A percentile compares a stretch with the other conserved stretches of the same genome.
These are phyloP conservation scores for Edolisoma coerulescens DNA, from an alignment of 2,113 vertebrate species.

Conservation along the genomic window DNA sequence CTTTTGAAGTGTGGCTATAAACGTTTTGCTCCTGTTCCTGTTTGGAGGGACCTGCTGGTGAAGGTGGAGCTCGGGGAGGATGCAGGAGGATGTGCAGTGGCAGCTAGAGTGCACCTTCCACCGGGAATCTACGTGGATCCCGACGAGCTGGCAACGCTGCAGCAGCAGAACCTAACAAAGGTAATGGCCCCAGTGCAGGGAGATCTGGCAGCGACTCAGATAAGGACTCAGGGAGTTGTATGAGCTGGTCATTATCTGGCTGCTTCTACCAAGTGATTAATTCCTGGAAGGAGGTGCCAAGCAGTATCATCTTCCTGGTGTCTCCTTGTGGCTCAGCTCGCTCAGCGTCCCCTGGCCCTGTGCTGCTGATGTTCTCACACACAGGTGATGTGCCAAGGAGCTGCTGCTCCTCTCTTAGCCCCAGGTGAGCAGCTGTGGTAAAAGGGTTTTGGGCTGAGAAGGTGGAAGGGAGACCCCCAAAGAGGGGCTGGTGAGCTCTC, in stretches of 20 bases:
- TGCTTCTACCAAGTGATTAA: no score
- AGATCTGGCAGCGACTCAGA: neutral
- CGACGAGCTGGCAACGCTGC: conserved; percentile 83
- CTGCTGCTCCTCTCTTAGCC: neutral
- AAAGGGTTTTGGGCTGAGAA: neutral
- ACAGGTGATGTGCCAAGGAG: accelerated
- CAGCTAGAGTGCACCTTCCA: conserved; percentile 77
- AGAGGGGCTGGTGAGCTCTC: neutral
- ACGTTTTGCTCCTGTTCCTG: neutral
- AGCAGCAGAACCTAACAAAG: conserved; percentile 77
- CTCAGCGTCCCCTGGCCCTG: neutral
- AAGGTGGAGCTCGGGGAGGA: conserved; percentile 70
- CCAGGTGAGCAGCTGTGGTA: neutral
- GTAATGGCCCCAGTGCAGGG: conserved; percentile 42
- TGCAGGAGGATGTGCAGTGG: conserved; percentile 60
- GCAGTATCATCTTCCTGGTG: accelerated
- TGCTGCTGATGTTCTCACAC: neutral
- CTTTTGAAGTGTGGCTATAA: neutral
- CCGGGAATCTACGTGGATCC: conserved; percentile 86
- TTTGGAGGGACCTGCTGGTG: conserved; percentile 79
- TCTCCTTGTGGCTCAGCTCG: neutral
- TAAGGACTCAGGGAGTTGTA: neutral
- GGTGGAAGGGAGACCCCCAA: neutral
- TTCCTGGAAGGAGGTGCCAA: neutral
- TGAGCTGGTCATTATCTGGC: neutral